Evolutionary conservation across 2,113 vertebrate species (phyloP).

Genomic region (Strigops habroptila): DNA sequence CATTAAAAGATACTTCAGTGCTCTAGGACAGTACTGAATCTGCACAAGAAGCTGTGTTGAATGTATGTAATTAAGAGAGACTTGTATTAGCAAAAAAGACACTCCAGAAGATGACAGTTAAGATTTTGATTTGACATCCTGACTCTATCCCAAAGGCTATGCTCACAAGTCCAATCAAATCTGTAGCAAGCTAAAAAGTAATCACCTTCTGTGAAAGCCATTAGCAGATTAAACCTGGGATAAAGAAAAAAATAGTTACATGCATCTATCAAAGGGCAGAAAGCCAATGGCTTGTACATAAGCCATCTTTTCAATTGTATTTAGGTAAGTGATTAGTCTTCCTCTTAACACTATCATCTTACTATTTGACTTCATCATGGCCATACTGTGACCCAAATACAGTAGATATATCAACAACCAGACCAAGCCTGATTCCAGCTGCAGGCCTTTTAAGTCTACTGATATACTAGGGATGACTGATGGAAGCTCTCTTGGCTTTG

Average conservation of each 20-base stretch:
- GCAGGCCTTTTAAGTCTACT: background rate
- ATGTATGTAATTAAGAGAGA: background rate
- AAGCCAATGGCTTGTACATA: conserved; percentile 44
- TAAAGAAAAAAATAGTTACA: conserved; percentile 61
- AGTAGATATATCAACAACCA: conserved; percentile 18
- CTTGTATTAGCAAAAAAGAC: background rate
- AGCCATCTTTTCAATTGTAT: conserved; percentile 53
- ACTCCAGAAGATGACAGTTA: background rate
- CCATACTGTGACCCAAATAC: conserved; percentile 60
- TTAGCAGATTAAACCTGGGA: conserved; percentile 67
- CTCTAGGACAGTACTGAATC: background rate
- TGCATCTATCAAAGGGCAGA: conserved; percentile 60
- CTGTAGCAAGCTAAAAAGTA: conserved; percentile 55
- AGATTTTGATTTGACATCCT: background rate
- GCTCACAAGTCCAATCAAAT: conserved; percentile 47
- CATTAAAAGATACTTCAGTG: background rate
- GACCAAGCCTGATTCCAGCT: background rate
- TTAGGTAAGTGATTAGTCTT: conserved; percentile 60
- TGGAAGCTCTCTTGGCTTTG: background rate
- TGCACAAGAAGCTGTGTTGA: background rate
- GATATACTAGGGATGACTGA: background rate
- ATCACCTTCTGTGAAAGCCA: conserved; percentile 62
- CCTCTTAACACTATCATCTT: conserved; percentile 53
- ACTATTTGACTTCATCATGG: conserved; percentile 32
- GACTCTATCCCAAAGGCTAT: background rate